These are phyloP conservation scores for Orestias chungarensis DNA, from an alignment of 2,797 vertebrate genomes.

Conservation along the genomic window DNA sequence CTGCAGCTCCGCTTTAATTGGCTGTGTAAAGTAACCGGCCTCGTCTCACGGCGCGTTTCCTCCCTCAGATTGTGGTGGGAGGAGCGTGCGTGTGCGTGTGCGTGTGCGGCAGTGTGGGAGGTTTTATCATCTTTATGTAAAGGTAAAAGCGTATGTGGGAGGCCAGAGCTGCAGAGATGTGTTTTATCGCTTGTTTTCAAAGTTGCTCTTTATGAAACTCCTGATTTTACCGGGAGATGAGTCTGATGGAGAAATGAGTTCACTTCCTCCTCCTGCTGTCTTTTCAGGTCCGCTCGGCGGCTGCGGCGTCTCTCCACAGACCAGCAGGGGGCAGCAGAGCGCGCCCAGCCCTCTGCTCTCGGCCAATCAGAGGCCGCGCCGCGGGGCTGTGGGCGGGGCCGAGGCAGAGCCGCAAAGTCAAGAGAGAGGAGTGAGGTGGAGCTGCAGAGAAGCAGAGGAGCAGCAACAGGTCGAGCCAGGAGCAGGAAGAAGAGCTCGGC, in stretches of 20 bases:
- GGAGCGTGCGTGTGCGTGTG: slow-evolving; percentile 51
- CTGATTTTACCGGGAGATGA: background rate
- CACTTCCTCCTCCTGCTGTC: slow-evolving; percentile 38
- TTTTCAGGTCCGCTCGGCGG: slow-evolving; percentile 8
- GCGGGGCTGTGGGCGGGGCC: slow-evolving; percentile 45
- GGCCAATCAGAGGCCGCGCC: slow-evolving; percentile 57
- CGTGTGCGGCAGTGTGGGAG: slow-evolving; percentile 62
- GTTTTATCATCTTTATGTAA: slow-evolving; percentile 73
- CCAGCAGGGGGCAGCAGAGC: slow-evolving; percentile 72
- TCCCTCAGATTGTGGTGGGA: slow-evolving; percentile 40
- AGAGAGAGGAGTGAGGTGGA: slow-evolving; percentile 40
- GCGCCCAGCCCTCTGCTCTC: slow-evolving; percentile 43
- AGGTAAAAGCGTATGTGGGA: slow-evolving; percentile 75
- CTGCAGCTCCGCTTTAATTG: slow-evolving; percentile 57
- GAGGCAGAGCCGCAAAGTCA: slow-evolving; percentile 61
- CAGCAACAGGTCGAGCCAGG: slow-evolving; percentile 35
- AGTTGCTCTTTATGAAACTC: too few species aligned
- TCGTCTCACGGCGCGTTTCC: slow-evolving; percentile 47
- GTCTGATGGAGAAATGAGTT: slow-evolving; percentile 43
- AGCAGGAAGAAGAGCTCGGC: slow-evolving; percentile 3
- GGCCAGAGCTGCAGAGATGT: slow-evolving; percentile 55
- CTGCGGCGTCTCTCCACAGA: slow-evolving; percentile 26
- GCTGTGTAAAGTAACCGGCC: slow-evolving; percentile 67
- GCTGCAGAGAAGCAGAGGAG: slow-evolving; percentile 23
- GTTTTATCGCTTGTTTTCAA: too few species aligned